A percentile compares a stretch with the other conserved stretches of the same genome.
These are phyloP conservation scores for Parnassius orleans DNA, from an alignment of 2,888 invertebrate species.

Conservation along the genomic window DNA sequence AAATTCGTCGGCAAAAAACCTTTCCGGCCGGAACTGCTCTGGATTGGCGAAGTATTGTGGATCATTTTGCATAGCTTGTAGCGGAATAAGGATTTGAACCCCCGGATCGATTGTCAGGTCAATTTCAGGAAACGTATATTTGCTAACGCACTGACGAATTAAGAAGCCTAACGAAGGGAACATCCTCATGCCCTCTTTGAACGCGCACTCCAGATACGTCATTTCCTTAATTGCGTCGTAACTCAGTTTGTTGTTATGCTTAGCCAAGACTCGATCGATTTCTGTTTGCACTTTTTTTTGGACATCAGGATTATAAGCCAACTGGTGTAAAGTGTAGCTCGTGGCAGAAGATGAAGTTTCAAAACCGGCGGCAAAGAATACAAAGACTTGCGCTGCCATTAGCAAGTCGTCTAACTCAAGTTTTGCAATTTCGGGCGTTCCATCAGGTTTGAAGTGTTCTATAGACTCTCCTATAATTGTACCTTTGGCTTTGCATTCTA, in stretches of 20 bases:
- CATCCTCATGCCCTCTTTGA: slow-evolving; percentile 31
- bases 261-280: too few species aligned
- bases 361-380: slow-evolving; percentile 36
- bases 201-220: slow-evolving; percentile 11
- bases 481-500: slow-evolving; percentile 35
- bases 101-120: slow-evolving; percentile 32
- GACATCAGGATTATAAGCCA: slow-evolving; percentile 42
- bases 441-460: slow-evolving; percentile 8
- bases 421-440: neutral
- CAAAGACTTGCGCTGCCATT: slow-evolving; percentile 36
- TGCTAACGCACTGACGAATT: slow-evolving; percentile 29
- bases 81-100: slow-evolving; percentile 31
- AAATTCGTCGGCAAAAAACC: slow-evolving; percentile 33
- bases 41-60: slow-evolving; percentile 34
- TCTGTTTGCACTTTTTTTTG: slow-evolving; percentile 39
- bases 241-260: too few species aligned
- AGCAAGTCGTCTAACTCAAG: slow-evolving; percentile 19
- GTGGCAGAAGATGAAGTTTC: slow-evolving; percentile 35
- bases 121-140: slow-evolving; percentile 34
- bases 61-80: slow-evolving; percentile 32
- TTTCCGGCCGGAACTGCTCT: slow-evolving; percentile 34
- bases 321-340: slow-evolving; percentile 36
- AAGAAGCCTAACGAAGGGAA: slow-evolving; percentile 33
- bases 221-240: slow-evolving; percentile 14
- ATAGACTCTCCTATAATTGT: slow-evolving; percentile 32